phyloP scores from a whole-genome alignment of 2,888 invertebrate species.

The Zonitis immaculata region DNA sequence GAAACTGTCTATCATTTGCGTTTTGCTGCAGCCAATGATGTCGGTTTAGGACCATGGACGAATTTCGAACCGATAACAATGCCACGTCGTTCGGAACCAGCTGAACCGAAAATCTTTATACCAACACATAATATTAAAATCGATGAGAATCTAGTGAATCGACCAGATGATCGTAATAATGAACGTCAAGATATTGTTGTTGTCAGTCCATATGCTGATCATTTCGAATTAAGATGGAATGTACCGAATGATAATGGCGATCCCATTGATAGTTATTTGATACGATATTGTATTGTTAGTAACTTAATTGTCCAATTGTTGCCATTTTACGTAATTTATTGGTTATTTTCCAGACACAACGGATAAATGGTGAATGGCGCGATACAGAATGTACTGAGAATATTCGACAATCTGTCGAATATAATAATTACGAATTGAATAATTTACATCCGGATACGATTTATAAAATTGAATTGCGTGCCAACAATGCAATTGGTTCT shows the following conservation, averaged over 20 bases:
- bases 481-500: slow-evolving; percentile 80
- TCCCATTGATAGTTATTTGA: slow-evolving; percentile 76
- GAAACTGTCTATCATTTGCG: slow-evolving; percentile 75
- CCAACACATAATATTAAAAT: slow-evolving; percentile 41
- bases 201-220: slow-evolving; percentile 65
- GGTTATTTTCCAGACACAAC: slow-evolving; percentile 55
- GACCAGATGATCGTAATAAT: slow-evolving; percentile 37
- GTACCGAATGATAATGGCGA: slow-evolving; percentile 87
- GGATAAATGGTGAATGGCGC: slow-evolving; percentile 65
- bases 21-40: slow-evolving; percentile 80
- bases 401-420: slow-evolving; percentile 59
- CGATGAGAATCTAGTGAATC: background rate
- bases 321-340: no score
- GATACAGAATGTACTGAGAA: slow-evolving; percentile 54
- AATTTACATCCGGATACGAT: slow-evolving; percentile 71
- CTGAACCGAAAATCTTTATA: slow-evolving; percentile 61
- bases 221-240: slow-evolving; percentile 78
- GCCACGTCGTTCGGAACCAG: slow-evolving; percentile 73
- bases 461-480: slow-evolving; percentile 79
- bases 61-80: slow-evolving; percentile 55
- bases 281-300: slow-evolving; percentile 76
- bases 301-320: no score
- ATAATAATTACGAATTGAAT: slow-evolving; percentile 63
- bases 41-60: slow-evolving; percentile 70
- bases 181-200: slow-evolving; percentile 51